Percentiles rank a stretch among this genome's conserved stretches.
These are phyloP conservation scores for Thamnaconus septentrionalis DNA, from an alignment of 2,113 vertebrate genomes.

Conservation along the genomic window DNA sequence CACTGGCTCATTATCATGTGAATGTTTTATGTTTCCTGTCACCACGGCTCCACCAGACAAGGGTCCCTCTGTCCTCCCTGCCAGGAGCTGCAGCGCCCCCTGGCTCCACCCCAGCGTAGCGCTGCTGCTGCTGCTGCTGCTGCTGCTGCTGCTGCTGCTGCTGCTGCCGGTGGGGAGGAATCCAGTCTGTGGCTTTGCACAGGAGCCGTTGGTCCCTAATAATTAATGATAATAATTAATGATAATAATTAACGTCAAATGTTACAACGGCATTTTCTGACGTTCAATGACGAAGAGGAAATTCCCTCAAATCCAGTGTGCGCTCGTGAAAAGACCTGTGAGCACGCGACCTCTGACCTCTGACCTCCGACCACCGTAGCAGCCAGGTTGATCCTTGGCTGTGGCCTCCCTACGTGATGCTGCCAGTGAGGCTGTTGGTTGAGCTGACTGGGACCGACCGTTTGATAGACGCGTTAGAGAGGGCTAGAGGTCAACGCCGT, in stretches of 20 bases:
- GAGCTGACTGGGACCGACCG: constrained; percentile 35
- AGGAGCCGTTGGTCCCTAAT: too few relatives aligned
- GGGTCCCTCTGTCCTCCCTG: constrained; percentile 67
- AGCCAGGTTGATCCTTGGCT: constrained; percentile 4
- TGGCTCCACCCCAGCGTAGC: constrained; percentile 48
- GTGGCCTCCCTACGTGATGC: neutral
- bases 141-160: constrained; percentile 40
- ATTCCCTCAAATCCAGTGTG: too few relatives aligned
- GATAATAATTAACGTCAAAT: too few relatives aligned
- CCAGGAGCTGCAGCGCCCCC: constrained; percentile 46
- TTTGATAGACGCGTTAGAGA: constrained; percentile 12
- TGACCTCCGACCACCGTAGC: constrained; percentile 12
- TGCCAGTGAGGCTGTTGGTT: constrained; percentile 35
- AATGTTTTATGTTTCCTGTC: constrained; percentile 74
- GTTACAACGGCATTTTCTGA: too few relatives aligned
- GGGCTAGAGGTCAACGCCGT: constrained; percentile 40
- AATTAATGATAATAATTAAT: too few relatives aligned
- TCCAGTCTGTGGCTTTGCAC: constrained; percentile 31
- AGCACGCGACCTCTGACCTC: too few relatives aligned
- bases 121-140: constrained; percentile 39
- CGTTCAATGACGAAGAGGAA: too few relatives aligned
- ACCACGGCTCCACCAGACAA: constrained; percentile 69
- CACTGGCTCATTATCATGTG: constrained; percentile 74
- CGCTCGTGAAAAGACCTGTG: too few relatives aligned
- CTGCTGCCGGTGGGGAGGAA: neutral